Base-by-base conservation (phyloP, 2,113 vertebrate species). In the Gallinago paraguaiae region DNA sequence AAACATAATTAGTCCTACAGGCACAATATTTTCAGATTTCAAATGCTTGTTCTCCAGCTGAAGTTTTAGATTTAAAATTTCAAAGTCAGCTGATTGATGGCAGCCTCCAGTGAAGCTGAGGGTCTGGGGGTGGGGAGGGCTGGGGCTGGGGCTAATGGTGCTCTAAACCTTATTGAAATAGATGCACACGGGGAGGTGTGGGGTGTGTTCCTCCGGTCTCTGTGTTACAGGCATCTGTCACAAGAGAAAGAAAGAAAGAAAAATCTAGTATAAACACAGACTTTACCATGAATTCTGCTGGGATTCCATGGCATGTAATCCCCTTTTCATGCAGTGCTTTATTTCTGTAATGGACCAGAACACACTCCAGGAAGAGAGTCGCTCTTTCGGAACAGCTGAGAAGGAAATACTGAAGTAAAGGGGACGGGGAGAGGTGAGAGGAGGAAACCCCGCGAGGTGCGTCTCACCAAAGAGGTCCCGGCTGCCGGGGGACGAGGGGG, bases 1-100 rank as follows among this genome's bases (percentile, higher is more conserved):
- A 94, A 97, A 92, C 96, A 4, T 96, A 96, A 98, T 98, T 97
- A 98, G 97, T 97, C 94, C 93, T 97, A 35, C 81, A 96, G 95
- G 95, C 97, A 96, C 93, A 97, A 95, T 92, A 97, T 96, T 97
- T 95, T 94, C 95, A 89, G 92, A 65, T 94, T 41, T 95, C 88
- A 93, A 82, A 95, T 64, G 75, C 95, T 96, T 94, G 69, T 78
- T 96, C 91, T 92, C 96, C 97, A 98, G 97, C 95, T 98, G 97
- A 74, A 96, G 92, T 94, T 46, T 81, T 84, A 93, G 90, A 91
- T 96, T 72, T 95, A 88, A 64, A 51, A 78, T 95, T 96, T 92
- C 81, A 88, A 82, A 96, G 60, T 39, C 56, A 39, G 85, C 82
- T 39, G 39, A 39, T 39, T 91, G 82, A 88, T 57, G 31, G 0